These are phyloP conservation scores for Macrocentrus cingulum DNA, from an alignment of 1,140 invertebrate genomes.

Conservation along the genomic window DNA sequence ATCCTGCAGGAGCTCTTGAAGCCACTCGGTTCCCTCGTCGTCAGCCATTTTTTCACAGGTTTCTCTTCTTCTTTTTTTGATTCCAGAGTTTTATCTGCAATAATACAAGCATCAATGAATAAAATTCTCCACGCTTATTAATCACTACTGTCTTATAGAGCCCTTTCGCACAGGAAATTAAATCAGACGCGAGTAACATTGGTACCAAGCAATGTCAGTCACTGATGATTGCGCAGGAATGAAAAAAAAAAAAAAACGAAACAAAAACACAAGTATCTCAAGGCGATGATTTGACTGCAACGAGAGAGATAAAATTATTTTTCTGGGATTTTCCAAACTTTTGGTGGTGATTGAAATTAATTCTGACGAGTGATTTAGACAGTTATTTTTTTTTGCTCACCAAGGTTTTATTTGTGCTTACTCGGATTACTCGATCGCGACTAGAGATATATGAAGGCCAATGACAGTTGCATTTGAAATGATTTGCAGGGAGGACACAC, in stretches of 20 bases:
- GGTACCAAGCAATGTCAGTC: slow-evolving; percentile 4
- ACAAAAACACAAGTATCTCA: no score
- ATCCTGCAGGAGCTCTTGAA: slow-evolving; percentile 82
- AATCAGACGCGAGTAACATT: background rate
- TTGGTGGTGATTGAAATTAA: no score
- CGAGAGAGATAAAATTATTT: no score
- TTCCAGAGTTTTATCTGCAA: no score
- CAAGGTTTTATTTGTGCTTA: no score
- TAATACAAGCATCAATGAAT: no score
- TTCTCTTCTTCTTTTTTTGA: background rate
- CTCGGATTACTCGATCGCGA: background rate
- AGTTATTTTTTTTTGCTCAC: no score
- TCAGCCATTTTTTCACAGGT: slow-evolving; percentile 51
- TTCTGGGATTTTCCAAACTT: no score
- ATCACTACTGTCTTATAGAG: background rate
- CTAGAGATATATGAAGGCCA: background rate
- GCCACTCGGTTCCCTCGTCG: slow-evolving; percentile 74
- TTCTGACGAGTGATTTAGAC: no score
- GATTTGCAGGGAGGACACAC: background rate
- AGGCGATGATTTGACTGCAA: no score
- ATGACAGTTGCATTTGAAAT: slow-evolving; percentile 1
- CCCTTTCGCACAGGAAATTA: background rate
- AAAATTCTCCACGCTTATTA: background rate
- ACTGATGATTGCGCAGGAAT: background rate
- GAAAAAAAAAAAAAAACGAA: background rate